Evolutionary conservation across 2,888 invertebrate species (phyloP), one percentile per base, ranked within the genome.

Genomic region (Eupithecia pulchellata): DNA sequence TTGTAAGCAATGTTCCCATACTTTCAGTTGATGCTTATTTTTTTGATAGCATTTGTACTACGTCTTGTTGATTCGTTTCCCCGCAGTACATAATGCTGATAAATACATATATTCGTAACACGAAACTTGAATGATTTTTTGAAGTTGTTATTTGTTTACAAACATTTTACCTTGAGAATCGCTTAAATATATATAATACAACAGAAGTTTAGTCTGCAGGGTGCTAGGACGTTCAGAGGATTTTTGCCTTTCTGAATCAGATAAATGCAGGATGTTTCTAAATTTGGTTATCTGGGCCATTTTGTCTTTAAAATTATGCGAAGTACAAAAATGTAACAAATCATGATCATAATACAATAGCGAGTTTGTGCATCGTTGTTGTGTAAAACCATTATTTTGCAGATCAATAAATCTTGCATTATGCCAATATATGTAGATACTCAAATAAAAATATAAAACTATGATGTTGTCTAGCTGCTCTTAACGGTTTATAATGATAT

Each of bases 391-490:
- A 30, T 25, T 52, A 13, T 52, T 25, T 14, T 52, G 34, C 25
- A 61, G 29, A 47, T 52, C 20, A 60, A 55, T 25, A 36, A 65
- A 62, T 63, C 36, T 57, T 55, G 64, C 34, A 62, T 65, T 27
- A 68, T 63, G 58, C 27, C 57, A 57, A 66, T 61, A 34, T 32
- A 5, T 20, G 9, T 64, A 42, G 17, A 17, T 34, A 34, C 39
- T 30, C 55, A 52, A 68, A 36, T 47, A 66, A 47, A 36, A 63
- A 63, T 61, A 32, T 27, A 63, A 14, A 27, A 17, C 20, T n/a
- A 42, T 3, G n/a, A 57, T 32, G 42, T 61, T 66, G 60, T 14
- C 32, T 69, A 69, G 69, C 69, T 72, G 72, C 69, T 42, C 32
- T 72, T 57, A 30, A 55, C 13, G 29, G 25, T 34, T 64, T 58